Base-by-base conservation (phyloP, 2,113 vertebrate species). In the Saiga tatarica region DNA sequence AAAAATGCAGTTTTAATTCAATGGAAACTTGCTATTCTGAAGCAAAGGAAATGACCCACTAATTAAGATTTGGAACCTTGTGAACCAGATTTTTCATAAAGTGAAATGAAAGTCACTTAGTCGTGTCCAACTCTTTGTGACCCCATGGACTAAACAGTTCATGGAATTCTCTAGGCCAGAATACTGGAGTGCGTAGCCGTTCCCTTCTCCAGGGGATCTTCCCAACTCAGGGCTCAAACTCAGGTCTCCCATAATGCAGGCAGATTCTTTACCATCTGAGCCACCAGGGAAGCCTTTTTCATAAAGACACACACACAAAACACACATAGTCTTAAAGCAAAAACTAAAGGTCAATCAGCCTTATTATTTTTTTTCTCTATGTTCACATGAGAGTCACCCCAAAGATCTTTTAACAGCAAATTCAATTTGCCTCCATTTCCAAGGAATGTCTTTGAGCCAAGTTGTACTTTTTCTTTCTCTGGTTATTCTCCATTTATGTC, bases 371-470 rank as follows among this genome's bases (percentile, higher is more conserved):
- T 82, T n/a, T 33, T 83, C 10, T 74, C n/a, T 60, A 9, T 19
- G 11, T 19, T 64, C 71, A 60, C 5, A 57, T 45, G 19, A 91
- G 7, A 85, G 52, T 87, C 52, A 55, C 16, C 23, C 39, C 47
- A 57, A 53, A 94, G 12, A 86, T 16, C 14, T 1, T 67, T 3
- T 59, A 89, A 21, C 33, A 45, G 3, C 6, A 90, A 76, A 95
- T 57, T 76, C 39, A 92, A 88, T 87, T 87, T 87, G 16, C 55
- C 25, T 96, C 50, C 67, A 97, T 52, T 95, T 95, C 30, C 15
- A 79, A 76, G 62, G 11, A 87, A 86, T 64, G 12, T 71, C 57
- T 90, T 94, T 84, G 62, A 64, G 21, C 47, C n/a, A n/a, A 93
- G 6, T 7, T 13, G 3, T 23, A 87, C n/a, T 53, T 95, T 87